Evolutionary conservation across 1,140 invertebrate species (phyloP).

Genomic region (Pseudomyrmex sp.): DNA sequence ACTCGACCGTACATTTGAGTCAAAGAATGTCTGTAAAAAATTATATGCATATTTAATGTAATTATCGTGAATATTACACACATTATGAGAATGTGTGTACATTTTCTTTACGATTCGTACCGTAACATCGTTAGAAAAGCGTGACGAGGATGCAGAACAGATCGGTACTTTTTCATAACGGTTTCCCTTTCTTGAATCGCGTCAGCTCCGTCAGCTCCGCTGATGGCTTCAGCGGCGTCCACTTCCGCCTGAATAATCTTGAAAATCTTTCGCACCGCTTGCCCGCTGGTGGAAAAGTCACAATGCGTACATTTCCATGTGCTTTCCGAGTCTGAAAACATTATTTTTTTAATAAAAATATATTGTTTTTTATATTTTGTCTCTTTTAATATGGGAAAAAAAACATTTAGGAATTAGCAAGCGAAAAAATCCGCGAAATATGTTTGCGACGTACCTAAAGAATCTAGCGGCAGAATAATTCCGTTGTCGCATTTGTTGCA

Average conservation of each 20-base stretch:
- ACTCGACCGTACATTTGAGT: constrained; percentile 91
- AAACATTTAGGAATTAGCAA: too few species aligned
- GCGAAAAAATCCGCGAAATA: not conserved
- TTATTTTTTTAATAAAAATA: constrained; percentile 4
- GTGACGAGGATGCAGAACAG: constrained; percentile 90
- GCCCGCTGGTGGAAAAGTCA: constrained; percentile 86
- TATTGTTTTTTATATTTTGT: not conserved
- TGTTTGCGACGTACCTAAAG: constrained; percentile 86
- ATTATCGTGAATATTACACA: not conserved
- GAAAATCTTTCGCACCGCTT: constrained; percentile 85
- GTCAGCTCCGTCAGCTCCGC: constrained; percentile 84
- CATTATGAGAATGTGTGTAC: not conserved
- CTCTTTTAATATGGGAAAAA: not conserved
- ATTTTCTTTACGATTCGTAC: constrained; percentile 65
- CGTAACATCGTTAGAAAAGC: constrained; percentile 88
- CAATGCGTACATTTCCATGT: constrained; percentile 91
- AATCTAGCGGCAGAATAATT: constrained; percentile 88
- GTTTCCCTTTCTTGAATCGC: constrained; percentile 88
- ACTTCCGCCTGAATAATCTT: constrained; percentile 82
- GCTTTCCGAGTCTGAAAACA: constrained; percentile 84
- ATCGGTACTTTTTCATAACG: constrained; percentile 87
- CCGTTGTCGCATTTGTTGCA: constrained; percentile 91
- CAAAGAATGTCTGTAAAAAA: constrained; percentile 85
- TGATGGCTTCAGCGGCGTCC: constrained; percentile 78
- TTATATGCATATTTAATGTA: not conserved